Base-by-base conservation (phyloP, 2,888 invertebrate genomes). In the Cyaniris semiargus region DNA sequence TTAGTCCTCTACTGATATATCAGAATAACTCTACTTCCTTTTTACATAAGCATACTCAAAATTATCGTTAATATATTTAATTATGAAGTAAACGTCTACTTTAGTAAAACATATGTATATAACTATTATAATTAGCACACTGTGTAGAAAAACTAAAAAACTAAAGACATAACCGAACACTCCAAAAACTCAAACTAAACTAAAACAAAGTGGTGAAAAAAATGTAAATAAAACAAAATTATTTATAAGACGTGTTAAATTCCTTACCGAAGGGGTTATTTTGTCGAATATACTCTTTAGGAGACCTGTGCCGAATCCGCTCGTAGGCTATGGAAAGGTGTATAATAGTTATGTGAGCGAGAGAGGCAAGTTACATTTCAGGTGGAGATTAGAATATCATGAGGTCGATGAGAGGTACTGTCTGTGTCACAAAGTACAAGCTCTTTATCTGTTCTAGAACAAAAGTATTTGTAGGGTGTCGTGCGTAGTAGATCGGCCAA, bases 261-360 rank as follows among this genome's bases (percentile, higher is more conserved):
- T 93, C 93, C 94, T 94, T 94, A 94, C 94, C 94, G 94, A 94
- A 93, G 94, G 94, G 90, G 94, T 94, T 93, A 94, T 94, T 94
- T 94, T 94, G 94, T 94, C 94, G 94, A 94, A 94, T 93, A 94
- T 94, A 94, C 94, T 94, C 94, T 94, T 94, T 94, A 94, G 94
- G 84, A 94, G 94, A 88, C 94, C 94, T 92, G 94, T 94, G 93
- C 94, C 94, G 93, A 94, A 94, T 94, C 94, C 94, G 88, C 91
- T 92, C 88, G 94, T 92, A 84, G 91, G 94, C 94, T 94, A 94
- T 87, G 94, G 90, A 94, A 94, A 94, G 93, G 93, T 94, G 94
- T 94, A 91, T 91, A 93, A 91, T 86, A 92, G 92, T 93, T 92
- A 93, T 92, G 94, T 94, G 92, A 92, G 80, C 79, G 89, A 90